Base-by-base conservation (phyloP, 2,888 invertebrate species). In the Punctoribates punctum region DNA sequence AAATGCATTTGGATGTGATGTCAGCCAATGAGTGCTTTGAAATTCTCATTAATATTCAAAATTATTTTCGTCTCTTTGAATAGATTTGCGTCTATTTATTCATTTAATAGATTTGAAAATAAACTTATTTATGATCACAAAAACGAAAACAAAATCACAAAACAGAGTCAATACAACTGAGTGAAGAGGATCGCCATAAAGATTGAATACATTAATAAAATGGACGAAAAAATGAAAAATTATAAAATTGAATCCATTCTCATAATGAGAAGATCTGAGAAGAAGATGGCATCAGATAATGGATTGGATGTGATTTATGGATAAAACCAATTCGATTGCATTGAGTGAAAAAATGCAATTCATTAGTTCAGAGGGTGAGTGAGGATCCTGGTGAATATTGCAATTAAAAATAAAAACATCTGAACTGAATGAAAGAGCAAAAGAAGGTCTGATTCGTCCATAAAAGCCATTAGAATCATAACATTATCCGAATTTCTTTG, bases 401-500 rank as follows among this genome's bases (percentile, higher is more conserved):
- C 62, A 62, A 62, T 62, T 62, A 62, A 62, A 62, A 62, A 29
- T 62, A 27, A 62, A 62, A 62, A 27, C 15, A 11, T 27, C 17
- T 27, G 11, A 20, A 54, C 54, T 54, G 20, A 54, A 54, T 54
- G 54, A n/a, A 54, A 4, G 4, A 6, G 3, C n/a, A 54, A 54
- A 29, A 29, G 15, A 62, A 20, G 13, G 23, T 62, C 20, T 62
- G 29, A 62, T 62, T 62, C 15, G 27, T 29, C 29, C 62, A 29
- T 62, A 62, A 62, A 62, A 62, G 29, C 15, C 62, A 29, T 29
- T 62, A 29, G 29, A 27, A 27, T 62, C 62, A 62, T 62, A 62
- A 62, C 62, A 62, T 62, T 62, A 62, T 62, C n/a, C n/a, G 29
- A 62, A 27, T 62, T 29, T 62, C 62, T 62, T 62, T 62, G 27